These are phyloP conservation scores for Catocala nupta DNA, from an alignment of 2,888 invertebrate genomes.

Conservation along the genomic window DNA sequence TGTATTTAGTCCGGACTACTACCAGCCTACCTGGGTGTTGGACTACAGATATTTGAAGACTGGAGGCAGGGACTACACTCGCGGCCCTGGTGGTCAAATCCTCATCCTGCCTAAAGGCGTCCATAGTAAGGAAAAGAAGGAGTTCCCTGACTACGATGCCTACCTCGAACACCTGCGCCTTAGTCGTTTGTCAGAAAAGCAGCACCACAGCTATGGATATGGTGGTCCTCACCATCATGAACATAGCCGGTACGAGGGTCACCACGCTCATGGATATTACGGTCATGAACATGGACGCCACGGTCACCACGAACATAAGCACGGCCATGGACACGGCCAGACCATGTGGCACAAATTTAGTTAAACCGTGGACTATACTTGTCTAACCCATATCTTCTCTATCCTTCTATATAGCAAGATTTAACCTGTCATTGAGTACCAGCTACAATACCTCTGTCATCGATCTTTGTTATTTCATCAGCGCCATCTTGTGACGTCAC, in stretches of 20 bases:
- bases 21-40: constrained; percentile 71
- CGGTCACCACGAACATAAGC: background rate
- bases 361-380: too few species aligned
- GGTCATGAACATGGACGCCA: background rate
- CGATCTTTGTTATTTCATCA: too few species aligned
- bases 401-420: background rate
- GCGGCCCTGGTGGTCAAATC: constrained; percentile 75
- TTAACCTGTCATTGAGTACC: too few species aligned
- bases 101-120: constrained; percentile 72
- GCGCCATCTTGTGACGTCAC: too few species aligned
- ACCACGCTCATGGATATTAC: constrained; percentile 5
- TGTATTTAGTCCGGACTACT: constrained; percentile 73
- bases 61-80: constrained; percentile 76
- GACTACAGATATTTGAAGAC: constrained; percentile 79
- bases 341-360: too few species aligned
- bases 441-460: too few species aligned
- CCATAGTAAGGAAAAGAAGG: constrained; percentile 61
- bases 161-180: constrained; percentile 72
- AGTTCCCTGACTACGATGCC: constrained; percentile 69
- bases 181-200: constrained; percentile 59
- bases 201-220: constrained; percentile 22
- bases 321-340: too few species aligned
- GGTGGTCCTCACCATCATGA: constrained; percentile 8
- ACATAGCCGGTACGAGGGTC: background rate
- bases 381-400: background rate